phyloP scores from a whole-genome alignment of 2,888 invertebrate genomes.

The Pardosa pseudoannulata region DNA sequence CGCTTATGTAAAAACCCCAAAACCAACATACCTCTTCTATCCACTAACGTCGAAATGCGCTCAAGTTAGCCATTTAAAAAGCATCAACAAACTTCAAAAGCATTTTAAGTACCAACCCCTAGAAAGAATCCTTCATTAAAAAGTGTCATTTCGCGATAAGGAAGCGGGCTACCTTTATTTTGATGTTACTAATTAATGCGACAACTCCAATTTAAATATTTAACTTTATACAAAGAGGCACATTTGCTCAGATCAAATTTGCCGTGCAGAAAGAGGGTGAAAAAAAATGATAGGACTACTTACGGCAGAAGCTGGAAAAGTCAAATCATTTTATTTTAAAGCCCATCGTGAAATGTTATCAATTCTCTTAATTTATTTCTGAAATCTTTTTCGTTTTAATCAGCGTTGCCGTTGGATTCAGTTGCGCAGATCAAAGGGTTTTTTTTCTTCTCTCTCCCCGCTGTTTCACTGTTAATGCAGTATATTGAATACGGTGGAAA shows the following conservation, averaged over 20 bases:
- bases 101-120: slow-evolving; percentile 47
- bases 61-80: slow-evolving; percentile 26
- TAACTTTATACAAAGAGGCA: slow-evolving; percentile 70
- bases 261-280: slow-evolving; percentile 8
- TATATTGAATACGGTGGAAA: slow-evolving; percentile 13
- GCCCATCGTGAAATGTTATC: slow-evolving; percentile 52
- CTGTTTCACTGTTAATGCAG: slow-evolving; percentile 17
- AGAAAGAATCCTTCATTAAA: slow-evolving; percentile 65
- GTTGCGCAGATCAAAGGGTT: slow-evolving; percentile 52
- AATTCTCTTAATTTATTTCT: slow-evolving; percentile 65
- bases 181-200: slow-evolving; percentile 69
- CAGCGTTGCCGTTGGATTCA: slow-evolving; percentile 22
- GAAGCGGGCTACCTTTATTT: slow-evolving; percentile 42
- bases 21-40: background rate
- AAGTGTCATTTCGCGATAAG: slow-evolving; percentile 46
- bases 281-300: slow-evolving; percentile 44
- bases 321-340: slow-evolving; percentile 50
- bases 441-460: slow-evolving; percentile 6
- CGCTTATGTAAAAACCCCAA: background rate
- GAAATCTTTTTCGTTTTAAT: slow-evolving; percentile 69
- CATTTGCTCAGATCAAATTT: slow-evolving; percentile 65
- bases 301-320: slow-evolving; percentile 63
- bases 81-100: slow-evolving; percentile 48
- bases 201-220: slow-evolving; percentile 69
- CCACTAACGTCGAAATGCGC: background rate